Base-by-base conservation (phyloP, 2,888 invertebrate species). In the Lingula anatina region DNA sequence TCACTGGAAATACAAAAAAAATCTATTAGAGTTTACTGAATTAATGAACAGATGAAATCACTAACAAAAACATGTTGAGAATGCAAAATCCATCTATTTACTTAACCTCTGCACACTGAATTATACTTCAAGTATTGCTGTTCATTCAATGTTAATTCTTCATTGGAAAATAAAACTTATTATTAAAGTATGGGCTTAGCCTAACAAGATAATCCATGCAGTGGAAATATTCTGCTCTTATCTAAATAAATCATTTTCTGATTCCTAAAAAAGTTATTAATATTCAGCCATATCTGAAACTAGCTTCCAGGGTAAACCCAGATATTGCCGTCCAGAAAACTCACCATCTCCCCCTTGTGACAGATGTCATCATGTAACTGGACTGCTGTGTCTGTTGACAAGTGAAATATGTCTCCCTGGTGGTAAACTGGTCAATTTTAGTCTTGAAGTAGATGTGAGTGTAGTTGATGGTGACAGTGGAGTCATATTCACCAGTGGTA, bases 361-460 rank as follows among this genome's bases (percentile, higher is more conserved):
- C 84, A 52, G 95, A 83, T 0, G 96, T 92, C 91, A 97, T 93
- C 87, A 97, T 91, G 49, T 90, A 88, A 58, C 95, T 82, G 28
- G 87, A 85, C 62, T 93, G 95, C 54, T 92, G 83, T 61, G 90
- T 89, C 78, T 96, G 93, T 55, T 90, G 86, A 78, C 97, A 97
- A 9, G 94, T 89, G 75, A 94, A 96, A 70, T 93, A 91, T 0
- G 92, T 93, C 84, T 84, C 62, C 61, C 72, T 64, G 91, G 84
- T 75, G 45, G 63, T 70, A 61, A 66, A 76, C 62, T 89, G 89
- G 76, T 96, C 95, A 0, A 95, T 94, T 77, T 90, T 90, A 79
- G 90, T 93, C 0, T 90, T 92, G 79, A 95, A 95, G 62, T 93
- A 89, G 35, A 97, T 93, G 71, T 96, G 96, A 0, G 96, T 97